Evolutionary conservation across 35 echinoderm and acorn worm genomes (phyloP).

Genomic region (Ptychodera flava): DNA sequence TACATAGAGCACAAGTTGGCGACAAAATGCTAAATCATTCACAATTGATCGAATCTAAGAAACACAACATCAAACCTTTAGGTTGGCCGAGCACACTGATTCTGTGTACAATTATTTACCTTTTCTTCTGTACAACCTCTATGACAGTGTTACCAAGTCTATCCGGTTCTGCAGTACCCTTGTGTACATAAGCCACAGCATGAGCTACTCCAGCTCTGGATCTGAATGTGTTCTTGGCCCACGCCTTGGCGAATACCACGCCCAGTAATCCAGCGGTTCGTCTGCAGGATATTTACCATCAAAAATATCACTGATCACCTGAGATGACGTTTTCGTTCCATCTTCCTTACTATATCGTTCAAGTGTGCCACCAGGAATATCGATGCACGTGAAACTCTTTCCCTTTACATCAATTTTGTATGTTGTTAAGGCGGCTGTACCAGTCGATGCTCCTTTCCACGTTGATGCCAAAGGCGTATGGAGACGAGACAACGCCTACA

Average conservation of each 20-base stretch:
- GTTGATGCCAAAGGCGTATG: background rate
- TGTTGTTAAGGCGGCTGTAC: background rate
- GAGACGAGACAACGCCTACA: background rate
- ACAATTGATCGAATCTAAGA: too few species aligned
- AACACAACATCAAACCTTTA: background rate
- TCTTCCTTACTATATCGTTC: background rate
- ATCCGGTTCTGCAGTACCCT: background rate
- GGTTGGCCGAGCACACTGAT: background rate
- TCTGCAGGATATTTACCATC: background rate
- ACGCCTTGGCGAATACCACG: background rate
- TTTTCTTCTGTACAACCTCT: background rate
- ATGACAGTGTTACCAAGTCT: background rate
- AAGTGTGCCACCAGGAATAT: background rate
- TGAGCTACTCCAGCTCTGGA: background rate
- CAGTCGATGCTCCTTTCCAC: background rate
- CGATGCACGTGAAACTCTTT: background rate
- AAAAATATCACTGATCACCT: background rate
- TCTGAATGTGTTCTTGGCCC: background rate
- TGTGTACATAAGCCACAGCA: background rate
- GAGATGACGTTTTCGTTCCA: background rate
- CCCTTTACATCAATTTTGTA: background rate
- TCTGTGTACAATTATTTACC: too few species aligned
- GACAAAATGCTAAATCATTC: background rate
- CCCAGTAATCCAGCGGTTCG: background rate
- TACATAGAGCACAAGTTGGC: background rate